phyloP scores from a whole-genome alignment of 2,797 vertebrate genomes.

The Oreortyx pictus region DNA sequence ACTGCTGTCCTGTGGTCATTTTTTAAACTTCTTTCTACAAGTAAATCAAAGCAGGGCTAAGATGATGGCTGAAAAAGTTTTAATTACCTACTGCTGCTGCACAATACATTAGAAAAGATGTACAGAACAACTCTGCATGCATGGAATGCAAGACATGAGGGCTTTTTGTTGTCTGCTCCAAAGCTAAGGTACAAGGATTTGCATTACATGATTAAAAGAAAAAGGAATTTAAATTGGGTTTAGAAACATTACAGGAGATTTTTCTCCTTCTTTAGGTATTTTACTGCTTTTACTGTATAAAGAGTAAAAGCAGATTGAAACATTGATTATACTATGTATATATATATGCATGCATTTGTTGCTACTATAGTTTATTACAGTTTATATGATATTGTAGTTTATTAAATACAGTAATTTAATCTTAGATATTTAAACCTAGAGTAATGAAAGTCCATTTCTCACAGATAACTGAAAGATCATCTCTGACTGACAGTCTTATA shows the following conservation, averaged over 20 bases:
- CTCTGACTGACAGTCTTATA: background rate
- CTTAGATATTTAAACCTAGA: background rate
- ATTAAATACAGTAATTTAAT: background rate
- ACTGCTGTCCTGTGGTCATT: background rate
- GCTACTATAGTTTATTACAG: background rate
- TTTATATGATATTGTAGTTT: background rate
- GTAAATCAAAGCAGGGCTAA: background rate
- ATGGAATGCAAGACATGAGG: background rate
- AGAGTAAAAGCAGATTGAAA: slow-evolving; percentile 27
- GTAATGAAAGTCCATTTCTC: background rate
- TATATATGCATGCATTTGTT: background rate
- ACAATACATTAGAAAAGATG: background rate
- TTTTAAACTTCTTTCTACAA: background rate
- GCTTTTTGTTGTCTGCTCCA: background rate
- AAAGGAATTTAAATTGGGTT: background rate
- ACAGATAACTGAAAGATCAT: background rate
- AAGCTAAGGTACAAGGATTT: background rate
- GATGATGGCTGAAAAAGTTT: background rate
- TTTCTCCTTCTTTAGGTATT: background rate
- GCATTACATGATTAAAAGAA: background rate
- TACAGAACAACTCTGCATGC: background rate
- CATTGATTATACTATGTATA: background rate
- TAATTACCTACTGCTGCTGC: slow-evolving; percentile 6
- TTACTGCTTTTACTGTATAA: background rate
- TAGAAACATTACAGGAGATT: background rate